Evolutionary conservation across 2,888 invertebrate species (phyloP).

Genomic region (Chaitophorus viminalis): DNA sequence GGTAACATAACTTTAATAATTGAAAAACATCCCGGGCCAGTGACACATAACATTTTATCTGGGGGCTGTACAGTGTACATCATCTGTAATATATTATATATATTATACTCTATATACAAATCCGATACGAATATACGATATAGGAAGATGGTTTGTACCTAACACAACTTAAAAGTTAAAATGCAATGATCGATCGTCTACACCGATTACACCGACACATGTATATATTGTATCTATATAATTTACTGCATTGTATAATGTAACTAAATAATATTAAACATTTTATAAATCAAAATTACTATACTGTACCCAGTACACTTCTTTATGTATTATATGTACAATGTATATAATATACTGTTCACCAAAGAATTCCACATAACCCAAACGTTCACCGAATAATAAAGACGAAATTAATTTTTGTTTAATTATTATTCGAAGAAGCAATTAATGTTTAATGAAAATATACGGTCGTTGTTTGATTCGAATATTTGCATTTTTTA

Average conservation of each 20-base stretch:
- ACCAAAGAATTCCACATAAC: not conserved
- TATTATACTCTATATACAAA: not conserved
- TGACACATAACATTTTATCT: not conserved
- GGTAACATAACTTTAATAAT: conserved; percentile 1
- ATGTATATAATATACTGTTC: not conserved
- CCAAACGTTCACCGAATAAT: not conserved
- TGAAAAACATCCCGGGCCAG: conserved; percentile 6
- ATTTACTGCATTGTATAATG: not conserved
- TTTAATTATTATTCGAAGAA: not conserved
- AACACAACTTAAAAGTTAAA: not conserved
- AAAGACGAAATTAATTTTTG: not conserved
- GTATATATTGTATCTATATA: not conserved
- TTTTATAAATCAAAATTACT: not conserved
- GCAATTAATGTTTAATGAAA: not conserved
- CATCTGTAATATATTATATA: not conserved
- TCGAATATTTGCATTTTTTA: not conserved
- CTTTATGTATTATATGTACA: not conserved
- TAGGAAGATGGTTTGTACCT: not conserved
- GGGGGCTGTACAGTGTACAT: not conserved
- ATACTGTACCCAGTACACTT: not conserved
- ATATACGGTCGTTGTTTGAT: not conserved
- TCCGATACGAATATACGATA: not conserved
- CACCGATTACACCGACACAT: not conserved
- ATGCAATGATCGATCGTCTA: not conserved
- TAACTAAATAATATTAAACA: not conserved